Base-by-base conservation (phyloP, 2,113 vertebrate species). In the Orientallactaga bullata region DNA sequence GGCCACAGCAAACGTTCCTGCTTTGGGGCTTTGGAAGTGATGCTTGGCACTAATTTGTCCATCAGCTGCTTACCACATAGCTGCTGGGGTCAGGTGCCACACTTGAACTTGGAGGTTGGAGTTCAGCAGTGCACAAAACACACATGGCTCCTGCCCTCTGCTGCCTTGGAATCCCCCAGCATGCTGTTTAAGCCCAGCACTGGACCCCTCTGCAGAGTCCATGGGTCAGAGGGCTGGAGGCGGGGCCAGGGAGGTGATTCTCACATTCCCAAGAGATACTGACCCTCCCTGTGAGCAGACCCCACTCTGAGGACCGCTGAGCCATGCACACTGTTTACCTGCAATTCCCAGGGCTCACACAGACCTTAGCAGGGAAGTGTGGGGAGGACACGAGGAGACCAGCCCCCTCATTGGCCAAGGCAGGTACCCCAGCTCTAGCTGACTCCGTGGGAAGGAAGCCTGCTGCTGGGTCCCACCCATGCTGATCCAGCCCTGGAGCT, bases 401-500 rank as follows among this genome's bases (percentile, higher is more conserved):
- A 0, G 8, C 81, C 16, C 51, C 65, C 60, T 47, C 32, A 10
- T 9, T n/a, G 74, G 15, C 39, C 0, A 0, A 68, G 39, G 42
- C 73, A 35, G 73, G 5, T 17, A 58, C 42, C 55, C 55, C 10
- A 21, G n/a, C n/a, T 71, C 65, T 63, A 37, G 30, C 20, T 72
- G 74, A 58, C n/a, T 26, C 51, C 51, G 32, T n/a, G 21, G 35
- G 77, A 47, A 26, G 5, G 20, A 68, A 16, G 26, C 81, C 91
- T 21, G 61, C 55, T 23, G 16, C 39, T 7, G 0, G 0, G 39
- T 5, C 18, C 71, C 60, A 32, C 2, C 76, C 13, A 10, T 2
- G n/a, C 65, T 30, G 74, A 60, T 5, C 16, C 23, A 74, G 65
- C 80, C 21, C 15, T 28, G 3, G 42, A 47, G 47, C 39, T 30